Conservation (phyloP, 1,140 invertebrate genomes). For the Elymnias hypermnestra region DNA sequence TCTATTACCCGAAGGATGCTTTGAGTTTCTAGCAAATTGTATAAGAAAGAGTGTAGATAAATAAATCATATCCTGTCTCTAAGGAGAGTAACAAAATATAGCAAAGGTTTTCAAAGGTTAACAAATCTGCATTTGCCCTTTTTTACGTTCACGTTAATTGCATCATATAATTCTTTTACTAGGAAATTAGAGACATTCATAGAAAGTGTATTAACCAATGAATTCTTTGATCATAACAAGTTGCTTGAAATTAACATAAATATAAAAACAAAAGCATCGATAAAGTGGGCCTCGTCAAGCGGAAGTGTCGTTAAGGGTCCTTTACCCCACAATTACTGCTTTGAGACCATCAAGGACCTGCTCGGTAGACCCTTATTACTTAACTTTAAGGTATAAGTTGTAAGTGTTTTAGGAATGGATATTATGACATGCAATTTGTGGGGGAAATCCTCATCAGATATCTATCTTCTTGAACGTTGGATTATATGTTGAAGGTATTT, state of each 20-base stretch:
- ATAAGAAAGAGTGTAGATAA: too few species aligned
- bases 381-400: conserved; percentile 1
- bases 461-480: too few species aligned
- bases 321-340: neutral
- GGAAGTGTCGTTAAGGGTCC: neutral
- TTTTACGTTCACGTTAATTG: too few species aligned
- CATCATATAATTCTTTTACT: too few species aligned
- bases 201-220: neutral
- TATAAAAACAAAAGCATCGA: conserved; percentile 1
- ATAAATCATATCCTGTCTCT: too few species aligned
- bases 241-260: neutral
- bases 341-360: neutral
- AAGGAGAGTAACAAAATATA: too few species aligned
- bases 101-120: too few species aligned
- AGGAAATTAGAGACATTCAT: neutral
- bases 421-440: neutral
- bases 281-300: neutral
- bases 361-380: neutral
- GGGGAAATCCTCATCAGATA: too few species aligned
- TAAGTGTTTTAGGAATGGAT: neutral
- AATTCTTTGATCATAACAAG: neutral
- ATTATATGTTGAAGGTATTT: too few species aligned
- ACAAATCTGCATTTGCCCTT: too few species aligned
- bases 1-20: too few species aligned
- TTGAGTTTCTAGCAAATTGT: too few species aligned